These are phyloP conservation scores for Acrobeloides nanus DNA, from an alignment of 2,888 invertebrate genomes.

Conservation along the genomic window DNA sequence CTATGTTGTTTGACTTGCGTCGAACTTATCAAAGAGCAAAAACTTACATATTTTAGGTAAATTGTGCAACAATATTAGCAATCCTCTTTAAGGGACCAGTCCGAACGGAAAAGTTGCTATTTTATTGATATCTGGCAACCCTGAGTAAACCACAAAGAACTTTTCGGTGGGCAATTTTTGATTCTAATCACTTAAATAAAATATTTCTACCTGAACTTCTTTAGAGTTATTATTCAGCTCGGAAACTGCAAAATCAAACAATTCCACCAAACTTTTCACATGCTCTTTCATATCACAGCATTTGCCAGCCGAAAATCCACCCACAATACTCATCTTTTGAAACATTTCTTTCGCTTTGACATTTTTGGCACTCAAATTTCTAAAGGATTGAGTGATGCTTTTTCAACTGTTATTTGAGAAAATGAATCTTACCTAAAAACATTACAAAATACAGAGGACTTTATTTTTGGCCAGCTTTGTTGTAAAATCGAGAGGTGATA, in stretches of 20 bases:
- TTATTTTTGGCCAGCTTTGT: slow-evolving; percentile 45
- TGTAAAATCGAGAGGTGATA: slow-evolving; percentile 43
- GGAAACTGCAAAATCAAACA: slow-evolving; percentile 38
- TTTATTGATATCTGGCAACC: too few relatives aligned
- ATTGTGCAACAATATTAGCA: too few relatives aligned
- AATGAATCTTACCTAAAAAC: slow-evolving; percentile 34
- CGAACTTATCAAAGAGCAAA: too few relatives aligned
- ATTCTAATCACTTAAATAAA: too few relatives aligned
- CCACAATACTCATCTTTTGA: slow-evolving; percentile 51
- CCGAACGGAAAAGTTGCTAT: too few relatives aligned
- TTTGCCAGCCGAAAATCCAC: slow-evolving; percentile 35
- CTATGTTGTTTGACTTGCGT: too few relatives aligned
- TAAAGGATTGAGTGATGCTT: slow-evolving; percentile 6
- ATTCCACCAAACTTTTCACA: slow-evolving; percentile 31
- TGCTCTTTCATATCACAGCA: slow-evolving; percentile 41
- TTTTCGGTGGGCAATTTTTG: too few relatives aligned
- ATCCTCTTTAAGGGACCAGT: too few relatives aligned
- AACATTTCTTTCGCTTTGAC: slow-evolving; percentile 37
- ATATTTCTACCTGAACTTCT: slow-evolving; percentile 25
- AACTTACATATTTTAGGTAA: too few relatives aligned
- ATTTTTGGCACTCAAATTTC: slow-evolving; percentile 17
- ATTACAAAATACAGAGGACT: slow-evolving; percentile 31
- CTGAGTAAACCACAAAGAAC: too few relatives aligned
- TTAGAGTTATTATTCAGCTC: slow-evolving; percentile 42
- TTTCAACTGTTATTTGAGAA: background rate